Evolutionary conservation across 2,113 vertebrate species (phyloP), one percentile per base, ranked within the genome.

Genomic region (Mesembrinibis cayennensis): DNA sequence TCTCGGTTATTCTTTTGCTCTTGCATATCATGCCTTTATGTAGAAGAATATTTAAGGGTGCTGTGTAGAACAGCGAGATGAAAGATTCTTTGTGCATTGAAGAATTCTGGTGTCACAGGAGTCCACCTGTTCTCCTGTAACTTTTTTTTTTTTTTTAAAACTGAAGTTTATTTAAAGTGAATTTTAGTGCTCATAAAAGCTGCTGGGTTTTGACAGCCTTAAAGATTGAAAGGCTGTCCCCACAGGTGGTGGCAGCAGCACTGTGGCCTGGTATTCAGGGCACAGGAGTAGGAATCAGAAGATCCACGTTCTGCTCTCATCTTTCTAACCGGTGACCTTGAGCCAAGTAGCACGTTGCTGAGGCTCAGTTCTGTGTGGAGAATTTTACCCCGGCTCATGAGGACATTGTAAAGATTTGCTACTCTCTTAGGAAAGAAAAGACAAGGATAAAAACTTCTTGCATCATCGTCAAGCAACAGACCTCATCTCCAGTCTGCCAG

Each of bases 11-110:
- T 97, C 97, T 96, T 97, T 97, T 95, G 87, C 96, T 97, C 94
- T 96, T 95, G 93, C 91, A 96, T 96, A 95, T 93, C 94, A 88
- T 76, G 82, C 93, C 93, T 97, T 97, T 97, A 87, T 95, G 96
- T 95, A 90, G 96, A 93, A 90, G 91, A 96, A 94, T 97, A 97
- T 97, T 97, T 97, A 97, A 97, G 97, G 96, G 95, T 93, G 84
- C 89, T 13, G 4, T 80, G 95, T 82, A 80, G 94, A 97, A 94
- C 93, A 95, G 91, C 0, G 36, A 94, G 91, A 97, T 97, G 91
- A 97, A 97, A 96, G 89, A 42, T 80, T 19, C 95, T 97, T 95
- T 97, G 94, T 95, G 91, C 94, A 85, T 76, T 96, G 96, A 96
- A 97, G 95, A 93, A 79, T 89, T 66, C 80, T 62, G 73, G 91